Evolutionary conservation across 1,140 invertebrate species (phyloP).

Genomic region (Dryas iulia): DNA sequence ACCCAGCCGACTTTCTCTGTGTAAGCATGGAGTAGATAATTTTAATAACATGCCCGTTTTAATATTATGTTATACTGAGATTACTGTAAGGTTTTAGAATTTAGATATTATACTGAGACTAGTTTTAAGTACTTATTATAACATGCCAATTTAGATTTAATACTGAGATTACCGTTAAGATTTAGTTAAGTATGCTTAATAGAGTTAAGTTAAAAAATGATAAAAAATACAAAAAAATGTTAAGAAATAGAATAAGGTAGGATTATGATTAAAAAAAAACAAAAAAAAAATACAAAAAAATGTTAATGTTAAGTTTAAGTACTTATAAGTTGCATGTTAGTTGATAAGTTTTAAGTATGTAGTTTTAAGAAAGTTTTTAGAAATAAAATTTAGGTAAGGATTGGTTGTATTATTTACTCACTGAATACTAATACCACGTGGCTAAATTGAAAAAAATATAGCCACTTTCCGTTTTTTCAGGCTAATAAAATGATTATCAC

Average conservation of each 20-base stretch:
- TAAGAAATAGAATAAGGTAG: background rate
- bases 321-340: too few species aligned
- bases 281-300: background rate
- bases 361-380: too few species aligned
- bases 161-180: background rate
- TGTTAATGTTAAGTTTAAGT: background rate
- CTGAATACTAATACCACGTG: too few species aligned
- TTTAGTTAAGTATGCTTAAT: background rate
- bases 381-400: too few species aligned
- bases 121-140: background rate
- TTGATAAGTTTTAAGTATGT: background rate
- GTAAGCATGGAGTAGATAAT: background rate
- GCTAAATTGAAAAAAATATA: too few species aligned
- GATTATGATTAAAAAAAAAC: background rate
- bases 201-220: background rate
- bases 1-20: background rate
- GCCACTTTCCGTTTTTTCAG: too few species aligned
- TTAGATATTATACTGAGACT: too few species aligned
- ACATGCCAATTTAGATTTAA: background rate
- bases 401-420: too few species aligned
- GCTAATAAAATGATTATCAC: too few species aligned
- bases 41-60: background rate
- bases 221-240: background rate
- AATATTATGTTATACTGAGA: slow-evolving; percentile 2
- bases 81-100: background rate